Evolutionary conservation across 2,888 invertebrate genomes (phyloP).

Genomic region (Drosophila putrida): DNA sequence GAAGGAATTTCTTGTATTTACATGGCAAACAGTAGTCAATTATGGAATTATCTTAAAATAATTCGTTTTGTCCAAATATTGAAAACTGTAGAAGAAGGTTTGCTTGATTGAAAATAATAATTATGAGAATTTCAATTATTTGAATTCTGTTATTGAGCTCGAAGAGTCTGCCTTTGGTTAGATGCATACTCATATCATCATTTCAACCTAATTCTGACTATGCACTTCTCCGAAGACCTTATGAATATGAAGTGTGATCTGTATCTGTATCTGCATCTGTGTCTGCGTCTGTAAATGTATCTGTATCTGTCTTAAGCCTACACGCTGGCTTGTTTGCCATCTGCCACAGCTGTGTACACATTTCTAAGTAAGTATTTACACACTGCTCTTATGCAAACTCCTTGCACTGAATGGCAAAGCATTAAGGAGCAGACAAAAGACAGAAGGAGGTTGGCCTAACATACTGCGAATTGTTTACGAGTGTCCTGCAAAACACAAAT

Average conservation of each 20-base stretch:
- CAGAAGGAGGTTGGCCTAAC: conserved; percentile 2
- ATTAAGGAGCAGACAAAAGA: not conserved
- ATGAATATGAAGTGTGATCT: conserved; percentile 18
- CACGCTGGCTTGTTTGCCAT: conserved; percentile 15
- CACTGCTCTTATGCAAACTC: conserved; percentile 21
- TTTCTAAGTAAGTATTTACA: conserved; percentile 38
- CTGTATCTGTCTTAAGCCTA: conserved; percentile 21
- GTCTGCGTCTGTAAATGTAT: not conserved
- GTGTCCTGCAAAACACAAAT: conserved; percentile 38
- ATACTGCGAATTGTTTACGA: conserved; percentile 37
- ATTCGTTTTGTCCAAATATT: conserved; percentile 33
- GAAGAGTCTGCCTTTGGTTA: not conserved
- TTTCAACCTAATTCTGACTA: not conserved
- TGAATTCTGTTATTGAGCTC: not conserved
- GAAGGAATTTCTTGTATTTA: conserved; percentile 31
- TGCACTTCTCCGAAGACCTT: not conserved
- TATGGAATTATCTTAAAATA: conserved; percentile 53
- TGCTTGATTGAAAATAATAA: conserved; percentile 13
- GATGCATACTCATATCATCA: not conserved
- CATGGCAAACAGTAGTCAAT: conserved; percentile 62
- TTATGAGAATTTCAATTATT: not conserved
- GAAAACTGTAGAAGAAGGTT: not conserved
- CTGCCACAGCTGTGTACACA: conserved; percentile 22
- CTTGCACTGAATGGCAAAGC: conserved; percentile 25
- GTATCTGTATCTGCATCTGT: too few species aligned